Percentiles rank a stretch among this genome's conserved stretches.
Evolutionary conservation across 2,888 invertebrate genomes (phyloP).

Genomic region (Eupithecia subumbrata): DNA sequence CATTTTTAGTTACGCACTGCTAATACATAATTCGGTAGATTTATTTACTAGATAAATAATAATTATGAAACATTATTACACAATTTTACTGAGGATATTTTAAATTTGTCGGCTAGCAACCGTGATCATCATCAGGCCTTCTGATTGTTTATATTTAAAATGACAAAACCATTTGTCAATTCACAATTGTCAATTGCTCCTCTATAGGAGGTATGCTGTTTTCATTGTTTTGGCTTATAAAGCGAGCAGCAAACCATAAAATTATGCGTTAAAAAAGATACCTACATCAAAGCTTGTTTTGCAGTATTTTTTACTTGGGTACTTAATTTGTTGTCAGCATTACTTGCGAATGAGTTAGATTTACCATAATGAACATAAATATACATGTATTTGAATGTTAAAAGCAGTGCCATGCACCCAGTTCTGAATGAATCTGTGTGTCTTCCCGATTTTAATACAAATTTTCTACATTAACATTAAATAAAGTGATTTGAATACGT

Average conservation of each 20-base stretch:
- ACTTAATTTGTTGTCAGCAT: slow-evolving; percentile 14
- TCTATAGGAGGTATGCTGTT: slow-evolving; percentile 18
- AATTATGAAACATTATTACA: neutral
- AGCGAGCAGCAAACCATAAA: slow-evolving; percentile 38
- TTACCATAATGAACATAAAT: slow-evolving; percentile 12
- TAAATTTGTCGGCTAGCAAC: neutral
- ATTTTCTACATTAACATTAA: slow-evolving; percentile 40
- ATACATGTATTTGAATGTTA: slow-evolving; percentile 18
- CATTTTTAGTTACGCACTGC: slow-evolving; percentile 16
- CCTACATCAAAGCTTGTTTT: neutral
- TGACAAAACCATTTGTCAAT: slow-evolving; percentile 36
- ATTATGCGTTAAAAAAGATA: slow-evolving; percentile 15
- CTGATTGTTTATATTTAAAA: slow-evolving; percentile 31
- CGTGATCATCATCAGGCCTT: slow-evolving; percentile 32
- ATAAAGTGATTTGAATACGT: slow-evolving; percentile 63
- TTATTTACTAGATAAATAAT: neutral
- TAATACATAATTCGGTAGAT: slow-evolving; percentile 2
- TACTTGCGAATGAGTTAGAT: slow-evolving; percentile 27
- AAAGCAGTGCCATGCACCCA: slow-evolving; percentile 65
- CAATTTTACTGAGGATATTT: neutral
- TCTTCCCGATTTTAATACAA: slow-evolving; percentile 60
- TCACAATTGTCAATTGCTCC: slow-evolving; percentile 31
- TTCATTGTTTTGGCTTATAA: slow-evolving; percentile 38
- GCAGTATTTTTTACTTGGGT: neutral
- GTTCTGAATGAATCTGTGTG: slow-evolving; percentile 78